Conservation (phyloP, 1,140 invertebrate species). For the Pseudomyrmex concolor region DNA sequence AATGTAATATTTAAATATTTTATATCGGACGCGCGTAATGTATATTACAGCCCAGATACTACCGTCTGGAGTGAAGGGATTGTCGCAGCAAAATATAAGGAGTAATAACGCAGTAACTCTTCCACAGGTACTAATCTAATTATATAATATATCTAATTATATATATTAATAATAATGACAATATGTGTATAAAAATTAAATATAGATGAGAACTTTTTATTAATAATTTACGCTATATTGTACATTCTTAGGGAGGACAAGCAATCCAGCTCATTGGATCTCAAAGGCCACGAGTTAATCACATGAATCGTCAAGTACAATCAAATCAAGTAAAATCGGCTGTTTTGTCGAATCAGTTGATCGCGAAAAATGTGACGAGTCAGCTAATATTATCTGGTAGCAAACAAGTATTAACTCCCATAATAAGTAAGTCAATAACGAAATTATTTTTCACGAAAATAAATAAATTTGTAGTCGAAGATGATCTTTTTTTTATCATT, state of each 20-base stretch:
- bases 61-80: constrained; percentile 87
- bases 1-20: constrained; percentile 7
- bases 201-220: too few relatives aligned
- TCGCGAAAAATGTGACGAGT: constrained; percentile 84
- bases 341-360: constrained; percentile 82
- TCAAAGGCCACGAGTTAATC: constrained; percentile 86
- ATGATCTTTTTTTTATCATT: background rate
- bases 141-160: too few relatives aligned
- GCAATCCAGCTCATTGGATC: constrained; percentile 87
- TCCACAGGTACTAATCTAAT: constrained; percentile 80
- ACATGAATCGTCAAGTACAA: constrained; percentile 85
- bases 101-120: constrained; percentile 82
- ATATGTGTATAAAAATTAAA: too few relatives aligned
- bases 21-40: background rate
- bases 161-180: too few relatives aligned
- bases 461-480: constrained; percentile 15
- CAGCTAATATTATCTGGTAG: constrained; percentile 86
- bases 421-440: constrained; percentile 85
- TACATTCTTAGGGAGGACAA: constrained; percentile 79
- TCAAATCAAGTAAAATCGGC: constrained; percentile 84
- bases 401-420: constrained; percentile 87
- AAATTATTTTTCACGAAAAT: background rate
- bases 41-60: constrained; percentile 87
- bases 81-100: constrained; percentile 87
- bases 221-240: constrained; percentile 3